phyloP scores from a whole-genome alignment of 2,113 vertebrate species.

The Aramus guarauna region DNA sequence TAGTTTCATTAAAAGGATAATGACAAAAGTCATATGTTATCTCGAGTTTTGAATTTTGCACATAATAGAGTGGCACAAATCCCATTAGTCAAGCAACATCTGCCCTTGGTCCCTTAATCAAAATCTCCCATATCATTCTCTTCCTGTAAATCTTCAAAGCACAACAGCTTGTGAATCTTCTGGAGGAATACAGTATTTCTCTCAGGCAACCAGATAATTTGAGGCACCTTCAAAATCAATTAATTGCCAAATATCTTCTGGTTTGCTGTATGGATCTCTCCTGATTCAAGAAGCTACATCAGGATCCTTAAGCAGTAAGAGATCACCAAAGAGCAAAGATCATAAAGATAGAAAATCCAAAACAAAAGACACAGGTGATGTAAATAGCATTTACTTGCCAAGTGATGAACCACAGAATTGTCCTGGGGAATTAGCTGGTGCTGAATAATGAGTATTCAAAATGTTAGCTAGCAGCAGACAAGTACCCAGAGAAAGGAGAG shows the following conservation, averaged over 20 bases:
- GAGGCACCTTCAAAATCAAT: slow-evolving; percentile 14
- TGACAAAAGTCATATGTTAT: slow-evolving; percentile 52
- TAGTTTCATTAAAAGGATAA: slow-evolving; percentile 57
- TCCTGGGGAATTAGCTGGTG: not conserved
- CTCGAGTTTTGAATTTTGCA: slow-evolving; percentile 33
- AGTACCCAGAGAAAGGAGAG: not conserved
- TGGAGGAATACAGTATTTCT: not conserved
- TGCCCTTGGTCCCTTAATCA: slow-evolving; percentile 42
- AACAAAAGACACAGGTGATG: not conserved
- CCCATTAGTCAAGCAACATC: slow-evolving; percentile 41
- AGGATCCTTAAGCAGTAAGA: not conserved
- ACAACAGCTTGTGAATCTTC: not conserved
- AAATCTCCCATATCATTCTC: slow-evolving; percentile 31
- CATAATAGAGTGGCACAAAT: slow-evolving; percentile 51
- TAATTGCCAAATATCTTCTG: slow-evolving; percentile 6
- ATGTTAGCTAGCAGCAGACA: not conserved
- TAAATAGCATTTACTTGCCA: not conserved
- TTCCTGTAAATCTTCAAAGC: slow-evolving; percentile 52
- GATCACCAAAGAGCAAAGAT: not conserved
- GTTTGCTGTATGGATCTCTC: not conserved
- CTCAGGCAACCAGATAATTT: slow-evolving; percentile 1
- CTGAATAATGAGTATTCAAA: not conserved
- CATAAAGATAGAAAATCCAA: not conserved
- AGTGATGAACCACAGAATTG: not conserved
- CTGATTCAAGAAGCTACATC: not conserved